Evolutionary conservation across 2,797 vertebrate genomes (phyloP).

Genomic region (Gymnocypris eckloni): DNA sequence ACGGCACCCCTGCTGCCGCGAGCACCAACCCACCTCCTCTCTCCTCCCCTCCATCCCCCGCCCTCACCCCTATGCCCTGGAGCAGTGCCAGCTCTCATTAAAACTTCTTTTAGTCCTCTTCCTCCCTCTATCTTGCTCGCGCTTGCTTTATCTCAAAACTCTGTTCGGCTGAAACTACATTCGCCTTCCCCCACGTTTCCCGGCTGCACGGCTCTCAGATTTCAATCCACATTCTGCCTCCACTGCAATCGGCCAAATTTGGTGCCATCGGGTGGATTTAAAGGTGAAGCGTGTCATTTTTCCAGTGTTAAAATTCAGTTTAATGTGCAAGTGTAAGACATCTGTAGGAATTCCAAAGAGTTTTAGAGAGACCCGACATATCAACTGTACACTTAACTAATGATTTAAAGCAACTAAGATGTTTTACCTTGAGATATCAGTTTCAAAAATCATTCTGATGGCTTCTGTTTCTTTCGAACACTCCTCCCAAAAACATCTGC

Average conservation of each 20-base stretch:
- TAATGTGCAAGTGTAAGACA: neutral
- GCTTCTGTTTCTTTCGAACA: neutral
- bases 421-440: neutral
- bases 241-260: neutral
- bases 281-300: neutral
- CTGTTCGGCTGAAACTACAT: slow-evolving; percentile 61
- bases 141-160: slow-evolving; percentile 31
- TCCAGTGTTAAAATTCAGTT: slow-evolving; percentile 4
- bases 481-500: neutral
- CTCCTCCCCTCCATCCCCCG: slow-evolving; percentile 50
- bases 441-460: neutral
- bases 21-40: slow-evolving; percentile 60
- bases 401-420: neutral
- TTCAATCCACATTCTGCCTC: neutral
- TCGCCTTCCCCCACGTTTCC: neutral
- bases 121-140: slow-evolving; percentile 52
- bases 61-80: slow-evolving; percentile 74
- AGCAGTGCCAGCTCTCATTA: slow-evolving; percentile 83
- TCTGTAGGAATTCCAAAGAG: neutral
- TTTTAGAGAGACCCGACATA: neutral
- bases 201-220: neutral
- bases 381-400: neutral
- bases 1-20: slow-evolving; percentile 72
- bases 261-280: neutral
- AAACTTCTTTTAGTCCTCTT: slow-evolving; percentile 73